These are phyloP conservation scores for Diorhabda carinulata DNA, from an alignment of 1,140 invertebrate genomes.

Conservation along the genomic window DNA sequence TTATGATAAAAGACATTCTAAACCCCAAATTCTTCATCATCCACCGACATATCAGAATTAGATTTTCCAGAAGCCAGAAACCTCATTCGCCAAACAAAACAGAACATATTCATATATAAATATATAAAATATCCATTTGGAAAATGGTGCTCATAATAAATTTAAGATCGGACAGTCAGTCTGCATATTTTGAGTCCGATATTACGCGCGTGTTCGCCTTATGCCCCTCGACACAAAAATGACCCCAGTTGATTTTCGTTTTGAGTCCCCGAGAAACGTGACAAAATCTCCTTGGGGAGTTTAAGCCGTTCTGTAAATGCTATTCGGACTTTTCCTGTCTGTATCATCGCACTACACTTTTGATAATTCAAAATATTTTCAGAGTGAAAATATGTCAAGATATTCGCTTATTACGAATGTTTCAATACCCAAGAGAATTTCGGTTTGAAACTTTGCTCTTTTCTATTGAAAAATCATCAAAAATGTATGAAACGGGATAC, in stretches of 20 bases:
- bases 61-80: not conserved
- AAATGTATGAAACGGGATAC: no score
- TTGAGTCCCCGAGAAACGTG: slow-evolving; percentile 42
- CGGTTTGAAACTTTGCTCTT: not conserved
- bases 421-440: not conserved
- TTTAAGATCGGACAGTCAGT: slow-evolving; percentile 43
- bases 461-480: not conserved
- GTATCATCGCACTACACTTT: slow-evolving; percentile 17
- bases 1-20: no score
- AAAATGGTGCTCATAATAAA: slow-evolving; percentile 46
- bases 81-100: slow-evolving; percentile 19
- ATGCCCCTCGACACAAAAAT: slow-evolving; percentile 27
- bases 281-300: slow-evolving; percentile 48
- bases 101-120: slow-evolving; percentile 43
- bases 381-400: slow-evolving; percentile 28
- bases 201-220: not conserved
- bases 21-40: not conserved
- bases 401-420: slow-evolving; percentile 21
- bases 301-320: slow-evolving; percentile 28
- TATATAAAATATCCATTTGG: slow-evolving; percentile 48
- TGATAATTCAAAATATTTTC: slow-evolving; percentile 32
- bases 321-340: slow-evolving; percentile 8
- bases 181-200: slow-evolving; percentile 32
- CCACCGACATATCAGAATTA: not conserved
- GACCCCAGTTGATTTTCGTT: slow-evolving; percentile 36